phyloP scores from a whole-genome alignment of 2,113 vertebrate species.

The Heterotis niloticus region DNA sequence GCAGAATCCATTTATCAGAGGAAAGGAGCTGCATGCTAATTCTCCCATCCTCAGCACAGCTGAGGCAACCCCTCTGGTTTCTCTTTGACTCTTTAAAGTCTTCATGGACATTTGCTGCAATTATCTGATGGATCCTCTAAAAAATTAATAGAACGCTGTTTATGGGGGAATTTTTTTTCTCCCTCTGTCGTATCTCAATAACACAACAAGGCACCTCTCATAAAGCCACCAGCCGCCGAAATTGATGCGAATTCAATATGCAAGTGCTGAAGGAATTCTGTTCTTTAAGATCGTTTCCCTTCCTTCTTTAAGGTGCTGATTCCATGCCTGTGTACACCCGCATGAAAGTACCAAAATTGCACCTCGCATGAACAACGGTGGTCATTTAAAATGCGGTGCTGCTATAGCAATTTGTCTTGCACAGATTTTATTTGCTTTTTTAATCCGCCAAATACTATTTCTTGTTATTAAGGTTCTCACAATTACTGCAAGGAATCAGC shows the following conservation, averaged over 20 bases:
- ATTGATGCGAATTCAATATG: neutral
- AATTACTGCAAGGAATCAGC: too few relatives aligned
- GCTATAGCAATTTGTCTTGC: too few relatives aligned
- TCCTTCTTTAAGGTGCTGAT: too few relatives aligned
- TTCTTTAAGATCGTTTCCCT: neutral
- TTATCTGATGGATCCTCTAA: neutral
- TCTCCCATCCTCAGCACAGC: constrained; percentile 57
- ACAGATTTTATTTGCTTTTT: too few relatives aligned
- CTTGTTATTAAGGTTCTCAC: too few relatives aligned
- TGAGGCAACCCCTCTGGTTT: neutral
- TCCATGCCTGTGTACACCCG: too few relatives aligned
- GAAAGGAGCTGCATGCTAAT: constrained; percentile 82
- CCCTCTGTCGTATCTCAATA: neutral
- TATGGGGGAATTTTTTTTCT: neutral
- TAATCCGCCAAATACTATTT: too few relatives aligned
- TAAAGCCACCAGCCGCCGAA: too few relatives aligned
- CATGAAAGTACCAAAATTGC: too few relatives aligned
- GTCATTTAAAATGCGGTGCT: too few relatives aligned
- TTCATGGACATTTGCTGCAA: neutral
- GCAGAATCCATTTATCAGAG: constrained; percentile 84
- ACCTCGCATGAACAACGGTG: too few relatives aligned
- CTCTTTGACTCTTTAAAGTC: constrained; percentile 15
- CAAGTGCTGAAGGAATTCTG: neutral
- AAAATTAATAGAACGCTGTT: neutral
- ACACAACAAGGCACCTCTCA: neutral